phyloP scores from a whole-genome alignment of 2,888 invertebrate genomes.

The Eristalis pertinax region DNA sequence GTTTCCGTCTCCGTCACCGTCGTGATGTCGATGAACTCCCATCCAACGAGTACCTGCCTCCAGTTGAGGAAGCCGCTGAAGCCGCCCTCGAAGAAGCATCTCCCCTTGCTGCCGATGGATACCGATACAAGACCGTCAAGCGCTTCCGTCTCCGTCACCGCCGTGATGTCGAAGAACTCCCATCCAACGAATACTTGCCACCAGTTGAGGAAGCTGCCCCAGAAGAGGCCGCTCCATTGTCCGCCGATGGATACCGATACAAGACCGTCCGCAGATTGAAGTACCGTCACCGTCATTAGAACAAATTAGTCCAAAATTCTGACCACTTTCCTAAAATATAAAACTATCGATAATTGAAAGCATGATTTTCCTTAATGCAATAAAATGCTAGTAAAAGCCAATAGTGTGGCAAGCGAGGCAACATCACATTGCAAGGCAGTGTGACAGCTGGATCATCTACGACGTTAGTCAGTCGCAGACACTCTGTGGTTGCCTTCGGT shows the following conservation, averaged over 20 bases:
- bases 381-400: no score
- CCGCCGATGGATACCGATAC: constrained; percentile 74
- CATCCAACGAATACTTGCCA: constrained; percentile 70
- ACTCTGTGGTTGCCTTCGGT: no score
- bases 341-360: not conserved
- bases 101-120: constrained; percentile 50
- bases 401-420: no score
- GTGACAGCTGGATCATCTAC: no score
- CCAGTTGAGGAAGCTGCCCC: constrained; percentile 72
- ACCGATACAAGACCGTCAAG: constrained; percentile 76
- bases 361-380: not conserved
- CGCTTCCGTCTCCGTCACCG: constrained; percentile 68
- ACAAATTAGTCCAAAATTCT: not conserved
- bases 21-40: constrained; percentile 76
- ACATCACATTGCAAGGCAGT: no score
- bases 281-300: constrained; percentile 66
- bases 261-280: constrained; percentile 65
- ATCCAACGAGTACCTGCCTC: constrained; percentile 74
- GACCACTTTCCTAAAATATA: not conserved
- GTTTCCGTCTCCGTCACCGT: constrained; percentile 75
- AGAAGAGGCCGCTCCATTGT: constrained; percentile 26
- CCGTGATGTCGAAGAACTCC: constrained; percentile 75
- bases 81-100: constrained; percentile 6
- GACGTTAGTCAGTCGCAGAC: no score
- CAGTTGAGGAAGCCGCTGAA: constrained; percentile 38